These are phyloP conservation scores for Hypsibius dujardini DNA, from an alignment of 1,140 invertebrate genomes.

Conservation along the genomic window DNA sequence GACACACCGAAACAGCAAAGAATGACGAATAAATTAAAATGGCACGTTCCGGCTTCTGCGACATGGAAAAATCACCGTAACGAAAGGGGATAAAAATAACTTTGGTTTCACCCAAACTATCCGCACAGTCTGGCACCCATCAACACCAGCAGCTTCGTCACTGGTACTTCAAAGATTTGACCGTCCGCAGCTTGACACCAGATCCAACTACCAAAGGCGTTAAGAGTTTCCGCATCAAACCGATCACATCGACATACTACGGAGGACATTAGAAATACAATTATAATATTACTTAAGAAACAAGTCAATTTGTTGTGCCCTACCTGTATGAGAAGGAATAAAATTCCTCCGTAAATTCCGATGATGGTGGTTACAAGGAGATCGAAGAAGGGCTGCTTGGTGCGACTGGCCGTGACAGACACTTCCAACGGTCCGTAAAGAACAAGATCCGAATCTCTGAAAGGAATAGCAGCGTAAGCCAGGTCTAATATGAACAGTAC, in stretches of 20 bases:
- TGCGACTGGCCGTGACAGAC: neutral
- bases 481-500: neutral
- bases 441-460: neutral
- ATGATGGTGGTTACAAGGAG: neutral
- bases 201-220: neutral
- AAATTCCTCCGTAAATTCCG: neutral
- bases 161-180: neutral
- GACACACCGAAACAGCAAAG: no score
- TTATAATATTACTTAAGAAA: neutral
- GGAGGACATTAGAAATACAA: neutral
- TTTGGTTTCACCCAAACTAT: no score
- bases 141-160: neutral
- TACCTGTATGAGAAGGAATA: constrained; percentile 6
- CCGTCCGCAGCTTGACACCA: neutral
- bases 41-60: no score
- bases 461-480: neutral
- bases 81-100: no score
- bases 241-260: constrained; percentile 2
- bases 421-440: constrained; percentile 8
- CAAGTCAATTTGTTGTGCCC: neutral
- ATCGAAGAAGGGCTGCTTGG: constrained; percentile 15
- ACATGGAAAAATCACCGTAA: no score
- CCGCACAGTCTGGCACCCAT: no score
- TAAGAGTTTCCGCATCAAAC: neutral
- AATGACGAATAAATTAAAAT: no score